Conservation (phyloP, 2,113 vertebrate species). For the Ophiodon elongatus region DNA sequence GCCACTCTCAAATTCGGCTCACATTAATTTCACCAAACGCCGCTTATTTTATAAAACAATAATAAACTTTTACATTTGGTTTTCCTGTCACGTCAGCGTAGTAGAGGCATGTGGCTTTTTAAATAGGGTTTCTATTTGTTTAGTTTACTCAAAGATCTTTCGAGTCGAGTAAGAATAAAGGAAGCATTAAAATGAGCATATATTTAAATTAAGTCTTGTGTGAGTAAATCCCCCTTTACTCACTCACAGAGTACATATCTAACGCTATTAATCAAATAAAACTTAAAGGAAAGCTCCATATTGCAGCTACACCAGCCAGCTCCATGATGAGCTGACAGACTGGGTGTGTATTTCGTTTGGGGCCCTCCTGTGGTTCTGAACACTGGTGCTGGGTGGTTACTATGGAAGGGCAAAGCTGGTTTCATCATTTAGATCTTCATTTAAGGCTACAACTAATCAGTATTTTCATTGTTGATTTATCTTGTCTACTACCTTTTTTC, state of each 20-base stretch:
- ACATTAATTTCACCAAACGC: rapidly evolving
- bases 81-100: neutral
- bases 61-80: neutral
- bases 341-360: too few relatives aligned
- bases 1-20: neutral
- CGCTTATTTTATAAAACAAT: neutral
- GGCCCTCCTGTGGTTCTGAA: too few relatives aligned
- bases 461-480: neutral
- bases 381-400: neutral
- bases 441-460: neutral
- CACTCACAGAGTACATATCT: neutral
- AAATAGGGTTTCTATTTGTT: too few relatives aligned
- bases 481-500: too few relatives aligned
- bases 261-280: neutral
- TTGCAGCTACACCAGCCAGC: too few relatives aligned
- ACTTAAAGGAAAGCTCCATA: neutral
- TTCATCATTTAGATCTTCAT: neutral
- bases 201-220: neutral
- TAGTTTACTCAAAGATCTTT: too few relatives aligned
- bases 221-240: neutral
- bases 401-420: neutral
- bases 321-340: too few relatives aligned
- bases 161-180: too few relatives aligned
- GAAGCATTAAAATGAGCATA: neutral
- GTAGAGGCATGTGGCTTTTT: too few relatives aligned